Evolutionary conservation across 2,888 invertebrate species (phyloP).

Genomic region (Kuschelorhynchus macadamiae): DNA sequence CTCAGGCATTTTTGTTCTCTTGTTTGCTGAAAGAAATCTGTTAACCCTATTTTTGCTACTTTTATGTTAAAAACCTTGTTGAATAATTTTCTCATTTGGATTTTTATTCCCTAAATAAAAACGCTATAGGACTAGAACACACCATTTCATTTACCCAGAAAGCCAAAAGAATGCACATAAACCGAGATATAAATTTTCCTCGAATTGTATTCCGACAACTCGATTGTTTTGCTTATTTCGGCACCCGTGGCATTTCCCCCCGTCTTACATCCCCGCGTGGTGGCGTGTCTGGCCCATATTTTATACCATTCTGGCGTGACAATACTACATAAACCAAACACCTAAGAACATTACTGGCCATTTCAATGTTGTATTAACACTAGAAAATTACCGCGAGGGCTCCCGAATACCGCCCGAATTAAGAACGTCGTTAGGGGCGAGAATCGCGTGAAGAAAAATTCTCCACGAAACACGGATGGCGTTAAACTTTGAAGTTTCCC

Average conservation of each 20-base stretch:
- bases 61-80: too few species aligned
- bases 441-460: constrained; percentile 46
- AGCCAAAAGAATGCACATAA: too few species aligned
- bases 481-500: constrained; percentile 47
- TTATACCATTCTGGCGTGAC: constrained; percentile 63
- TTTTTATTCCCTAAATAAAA: too few species aligned
- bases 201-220: too few species aligned
- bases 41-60: too few species aligned
- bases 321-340: constrained; percentile 67
- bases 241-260: constrained; percentile 28
- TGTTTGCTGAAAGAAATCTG: too few species aligned
- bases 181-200: too few species aligned
- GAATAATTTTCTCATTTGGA: too few species aligned
- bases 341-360: constrained; percentile 69
- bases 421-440: constrained; percentile 49
- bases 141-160: too few species aligned
- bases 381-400: constrained; percentile 58
- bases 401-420: constrained; percentile 33
- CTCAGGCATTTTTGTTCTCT: too few species aligned
- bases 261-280: constrained; percentile 29
- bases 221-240: too few species aligned
- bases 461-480: constrained; percentile 51
- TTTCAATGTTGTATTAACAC: constrained; percentile 65
- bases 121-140: too few species aligned
- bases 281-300: constrained; percentile 54